Percentiles rank a stretch among this genome's conserved stretches.
phyloP scores from a whole-genome alignment of 2,888 invertebrate species.

The Melieria picta region DNA sequence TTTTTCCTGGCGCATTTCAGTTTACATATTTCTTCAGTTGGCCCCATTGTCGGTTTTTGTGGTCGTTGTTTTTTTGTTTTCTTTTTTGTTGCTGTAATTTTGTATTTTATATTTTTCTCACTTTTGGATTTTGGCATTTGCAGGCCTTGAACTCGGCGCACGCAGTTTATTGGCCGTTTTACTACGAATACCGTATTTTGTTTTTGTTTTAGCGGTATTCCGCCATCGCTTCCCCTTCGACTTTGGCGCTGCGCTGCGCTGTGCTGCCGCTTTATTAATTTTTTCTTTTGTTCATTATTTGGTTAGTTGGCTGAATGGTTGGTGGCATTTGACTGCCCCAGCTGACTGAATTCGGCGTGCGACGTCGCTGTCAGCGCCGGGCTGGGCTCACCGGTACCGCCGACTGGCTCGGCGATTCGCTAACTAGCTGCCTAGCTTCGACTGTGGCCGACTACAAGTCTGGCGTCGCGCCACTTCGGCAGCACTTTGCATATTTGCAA shows the following conservation, averaged over 20 bases:
- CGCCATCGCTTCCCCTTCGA: slow-evolving; percentile 15
- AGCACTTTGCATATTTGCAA: slow-evolving; percentile 18
- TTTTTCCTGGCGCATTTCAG: not conserved
- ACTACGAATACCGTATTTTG: slow-evolving; percentile 40
- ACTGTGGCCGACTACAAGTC: not conserved
- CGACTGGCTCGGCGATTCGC: not conserved
- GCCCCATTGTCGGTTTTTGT: not conserved
- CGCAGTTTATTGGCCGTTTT: slow-evolving; percentile 36
- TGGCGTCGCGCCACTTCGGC: not conserved
- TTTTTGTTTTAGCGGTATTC: slow-evolving; percentile 34
- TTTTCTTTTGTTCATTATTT: not conserved
- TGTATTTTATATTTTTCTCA: not conserved
- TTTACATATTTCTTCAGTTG: slow-evolving; percentile 5
- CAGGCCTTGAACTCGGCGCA: slow-evolving; percentile 38
- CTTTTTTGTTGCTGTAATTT: slow-evolving; percentile 4
- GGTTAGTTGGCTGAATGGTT: not conserved
- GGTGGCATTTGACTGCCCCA: not conserved
- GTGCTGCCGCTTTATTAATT: not conserved
- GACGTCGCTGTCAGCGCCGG: not conserved
- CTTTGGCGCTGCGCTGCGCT: not conserved
- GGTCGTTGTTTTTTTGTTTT: not conserved
- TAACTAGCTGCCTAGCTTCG: not conserved
- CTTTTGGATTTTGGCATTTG: slow-evolving; percentile 19
- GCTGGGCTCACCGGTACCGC: not conserved
- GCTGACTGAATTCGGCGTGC: not conserved